These are phyloP conservation scores for Oegoconia quadripuncta DNA, from an alignment of 2,888 invertebrate species.

Conservation along the genomic window DNA sequence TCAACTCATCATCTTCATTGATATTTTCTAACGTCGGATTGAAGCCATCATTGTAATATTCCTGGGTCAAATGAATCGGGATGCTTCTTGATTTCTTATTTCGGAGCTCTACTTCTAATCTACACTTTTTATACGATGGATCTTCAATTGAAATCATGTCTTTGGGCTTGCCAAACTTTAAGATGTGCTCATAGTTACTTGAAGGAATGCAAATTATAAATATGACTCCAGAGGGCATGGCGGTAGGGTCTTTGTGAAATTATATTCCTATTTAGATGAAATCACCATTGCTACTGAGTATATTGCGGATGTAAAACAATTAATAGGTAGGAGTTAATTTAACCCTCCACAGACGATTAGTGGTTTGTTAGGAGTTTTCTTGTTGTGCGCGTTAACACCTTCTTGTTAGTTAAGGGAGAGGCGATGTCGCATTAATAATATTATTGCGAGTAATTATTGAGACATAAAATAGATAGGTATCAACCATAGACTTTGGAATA, in stretches of 20 bases:
- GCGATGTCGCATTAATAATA: conserved; percentile 1
- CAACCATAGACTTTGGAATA: no score
- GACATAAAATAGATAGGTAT: no score
- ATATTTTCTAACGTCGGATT: conserved; percentile 55
- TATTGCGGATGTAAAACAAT: neutral
- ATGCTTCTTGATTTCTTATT: conserved; percentile 60
- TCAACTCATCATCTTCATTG: conserved; percentile 70
- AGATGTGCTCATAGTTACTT: conserved; percentile 81
- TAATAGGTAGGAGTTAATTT: conserved; percentile 34
- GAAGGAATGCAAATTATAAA: conserved; percentile 85
- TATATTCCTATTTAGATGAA: neutral
- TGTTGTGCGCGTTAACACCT: conserved; percentile 1
- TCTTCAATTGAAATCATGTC: conserved; percentile 44
- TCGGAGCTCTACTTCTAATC: conserved; percentile 55
- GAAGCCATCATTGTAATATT: conserved; percentile 56
- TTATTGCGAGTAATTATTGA: no score
- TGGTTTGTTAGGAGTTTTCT: neutral
- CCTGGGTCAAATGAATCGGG: conserved; percentile 61
- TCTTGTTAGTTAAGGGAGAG: conserved; percentile 2
- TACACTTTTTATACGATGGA: conserved; percentile 39
- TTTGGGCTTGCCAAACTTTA: conserved; percentile 72
- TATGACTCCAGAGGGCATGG: conserved; percentile 81
- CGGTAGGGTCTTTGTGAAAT: neutral
- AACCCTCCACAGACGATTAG: conserved; percentile 26
- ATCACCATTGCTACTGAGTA: conserved; percentile 1